phyloP scores from a whole-genome alignment of 2,888 invertebrate genomes.

The Ferdinandea cuprea region DNA sequence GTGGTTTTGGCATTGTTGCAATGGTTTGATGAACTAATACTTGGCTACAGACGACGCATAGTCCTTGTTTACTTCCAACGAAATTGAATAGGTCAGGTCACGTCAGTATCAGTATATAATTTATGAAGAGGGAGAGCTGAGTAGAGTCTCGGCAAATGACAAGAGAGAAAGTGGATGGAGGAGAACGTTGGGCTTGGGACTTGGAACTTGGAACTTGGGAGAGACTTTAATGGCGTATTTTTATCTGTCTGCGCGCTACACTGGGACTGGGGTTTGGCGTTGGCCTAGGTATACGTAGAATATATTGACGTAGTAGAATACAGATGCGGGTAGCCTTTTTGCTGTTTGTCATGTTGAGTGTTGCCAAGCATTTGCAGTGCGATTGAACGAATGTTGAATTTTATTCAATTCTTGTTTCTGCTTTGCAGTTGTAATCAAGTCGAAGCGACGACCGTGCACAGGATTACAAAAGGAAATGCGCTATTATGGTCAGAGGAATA shows the following conservation, averaged over 20 bases:
- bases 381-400: too few species aligned
- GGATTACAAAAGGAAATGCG: too few species aligned
- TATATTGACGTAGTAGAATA: conserved; percentile 5
- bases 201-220: too few species aligned
- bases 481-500: too few species aligned
- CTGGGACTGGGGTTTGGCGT: too few species aligned
- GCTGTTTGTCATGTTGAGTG: background rate
- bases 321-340: background rate
- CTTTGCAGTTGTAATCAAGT: background rate
- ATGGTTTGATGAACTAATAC: conserved; percentile 69
- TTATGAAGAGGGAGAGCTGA: conserved; percentile 18
- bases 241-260: conserved; percentile 48
- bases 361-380: background rate
- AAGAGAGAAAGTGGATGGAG: conserved; percentile 22
- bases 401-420: background rate
- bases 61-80: conserved; percentile 67
- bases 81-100: conserved; percentile 73
- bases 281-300: conserved; percentile 34
- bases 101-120: conserved; percentile 37
- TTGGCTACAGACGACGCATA: conserved; percentile 66
- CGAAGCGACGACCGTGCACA: too few species aligned
- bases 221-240: conserved; percentile 21
- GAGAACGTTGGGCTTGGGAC: too few species aligned
- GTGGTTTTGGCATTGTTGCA: conserved; percentile 44
- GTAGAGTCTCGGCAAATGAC: background rate